phyloP scores from a whole-genome alignment of 2,888 invertebrate genomes.

The Chydorus sphaericus region DNA sequence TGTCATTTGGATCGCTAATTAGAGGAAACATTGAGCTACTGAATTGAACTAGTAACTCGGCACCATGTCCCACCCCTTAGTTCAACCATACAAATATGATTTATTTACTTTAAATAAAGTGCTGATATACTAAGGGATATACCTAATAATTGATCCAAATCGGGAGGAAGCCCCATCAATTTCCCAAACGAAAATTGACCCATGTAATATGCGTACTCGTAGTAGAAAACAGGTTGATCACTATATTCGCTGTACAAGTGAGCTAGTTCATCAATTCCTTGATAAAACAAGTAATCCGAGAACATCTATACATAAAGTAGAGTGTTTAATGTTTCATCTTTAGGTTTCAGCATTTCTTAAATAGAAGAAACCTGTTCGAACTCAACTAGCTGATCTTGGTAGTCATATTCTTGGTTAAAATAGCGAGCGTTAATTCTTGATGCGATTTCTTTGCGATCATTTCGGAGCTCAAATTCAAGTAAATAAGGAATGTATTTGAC shows the following conservation, averaged over 20 bases:
- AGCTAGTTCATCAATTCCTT: not conserved
- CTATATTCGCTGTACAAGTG: not conserved
- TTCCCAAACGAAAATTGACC: too few relatives aligned
- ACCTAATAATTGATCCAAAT: too few relatives aligned
- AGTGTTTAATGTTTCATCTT: not conserved
- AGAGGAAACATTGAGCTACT: too few relatives aligned
- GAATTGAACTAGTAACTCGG: too few relatives aligned
- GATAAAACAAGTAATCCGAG: not conserved
- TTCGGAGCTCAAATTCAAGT: not conserved
- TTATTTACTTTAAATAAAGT: too few relatives aligned
- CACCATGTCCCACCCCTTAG: too few relatives aligned
- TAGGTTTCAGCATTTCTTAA: not conserved
- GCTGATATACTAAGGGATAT: too few relatives aligned
- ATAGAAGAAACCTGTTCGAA: not conserved
- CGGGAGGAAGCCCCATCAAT: too few relatives aligned
- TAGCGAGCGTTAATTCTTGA: not conserved
- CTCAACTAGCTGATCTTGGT: not conserved
- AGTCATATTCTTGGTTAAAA: not conserved
- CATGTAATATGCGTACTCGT: too few relatives aligned
- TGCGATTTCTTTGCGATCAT: not conserved
- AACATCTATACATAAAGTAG: not conserved
- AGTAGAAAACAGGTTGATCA: not conserved
- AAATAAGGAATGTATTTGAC: not conserved
- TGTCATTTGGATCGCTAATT: too few relatives aligned
- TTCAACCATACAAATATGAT: too few relatives aligned